These are phyloP conservation scores for Caenorhabditis latens DNA, from an alignment of 1,140 invertebrate species.

Conservation along the genomic window DNA sequence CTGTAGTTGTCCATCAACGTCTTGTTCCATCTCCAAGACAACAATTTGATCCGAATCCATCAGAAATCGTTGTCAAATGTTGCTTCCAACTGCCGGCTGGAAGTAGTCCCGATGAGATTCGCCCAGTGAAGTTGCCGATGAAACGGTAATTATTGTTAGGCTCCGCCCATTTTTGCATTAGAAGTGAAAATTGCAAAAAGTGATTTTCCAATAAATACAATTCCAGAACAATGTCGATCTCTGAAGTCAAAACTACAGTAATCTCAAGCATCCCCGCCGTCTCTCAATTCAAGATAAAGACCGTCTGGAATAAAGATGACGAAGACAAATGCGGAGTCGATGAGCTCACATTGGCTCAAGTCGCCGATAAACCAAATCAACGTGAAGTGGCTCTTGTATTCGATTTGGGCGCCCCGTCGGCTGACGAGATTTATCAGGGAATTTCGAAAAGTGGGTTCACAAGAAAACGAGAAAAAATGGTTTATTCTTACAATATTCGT, in stretches of 20 bases:
- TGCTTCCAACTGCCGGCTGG: not conserved
- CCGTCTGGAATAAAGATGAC: not conserved
- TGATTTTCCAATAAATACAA: too few species aligned
- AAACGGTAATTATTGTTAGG: not conserved
- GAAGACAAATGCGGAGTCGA: not conserved
- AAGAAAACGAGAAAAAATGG: not conserved
- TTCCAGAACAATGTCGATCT: not conserved
- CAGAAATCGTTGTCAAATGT: not conserved
- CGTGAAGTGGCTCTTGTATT: not conserved
- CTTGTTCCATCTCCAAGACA: not conserved
- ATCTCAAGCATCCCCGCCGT: not conserved
- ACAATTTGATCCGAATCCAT: not conserved
- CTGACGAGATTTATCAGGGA: not conserved
- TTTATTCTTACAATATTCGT: too few species aligned
- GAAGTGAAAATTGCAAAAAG: too few species aligned
- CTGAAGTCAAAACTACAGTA: not conserved
- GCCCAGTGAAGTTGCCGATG: not conserved
- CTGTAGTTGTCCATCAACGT: not conserved
- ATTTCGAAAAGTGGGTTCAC: not conserved
- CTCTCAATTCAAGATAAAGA: not conserved
- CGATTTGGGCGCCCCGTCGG: not conserved
- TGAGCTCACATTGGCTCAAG: not conserved
- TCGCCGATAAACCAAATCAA: not conserved
- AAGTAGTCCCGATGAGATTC: not conserved
- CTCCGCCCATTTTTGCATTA: too few species aligned